A percentile compares a stretch with the other conserved stretches of the same genome.
These are phyloP conservation scores for Cochlearius cochlearius DNA, from an alignment of 2,113 vertebrate species.

Conservation along the genomic window DNA sequence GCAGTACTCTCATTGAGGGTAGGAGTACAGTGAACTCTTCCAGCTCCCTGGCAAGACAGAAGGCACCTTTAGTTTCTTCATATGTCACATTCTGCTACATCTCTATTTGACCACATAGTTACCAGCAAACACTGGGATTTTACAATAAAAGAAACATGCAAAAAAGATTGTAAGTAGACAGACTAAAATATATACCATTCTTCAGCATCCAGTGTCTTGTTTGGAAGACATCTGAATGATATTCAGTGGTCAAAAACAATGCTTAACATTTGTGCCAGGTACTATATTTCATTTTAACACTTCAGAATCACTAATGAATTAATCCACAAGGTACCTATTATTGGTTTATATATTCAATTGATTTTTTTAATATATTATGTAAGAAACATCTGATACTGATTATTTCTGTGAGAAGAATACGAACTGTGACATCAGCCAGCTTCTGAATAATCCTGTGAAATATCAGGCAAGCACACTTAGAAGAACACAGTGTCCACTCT, in stretches of 20 bases:
- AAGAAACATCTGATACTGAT: background rate
- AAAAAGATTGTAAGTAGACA: background rate
- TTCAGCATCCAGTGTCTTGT: background rate
- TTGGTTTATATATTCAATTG: background rate
- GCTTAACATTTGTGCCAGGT: background rate
- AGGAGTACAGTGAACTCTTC: background rate
- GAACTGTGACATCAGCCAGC: background rate
- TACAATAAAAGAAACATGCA: background rate
- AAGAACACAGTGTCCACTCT: background rate
- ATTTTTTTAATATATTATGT: background rate
- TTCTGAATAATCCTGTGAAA: background rate
- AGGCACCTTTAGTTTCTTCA: background rate
- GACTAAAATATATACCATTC: background rate
- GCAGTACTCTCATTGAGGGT: background rate
- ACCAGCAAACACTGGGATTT: background rate
- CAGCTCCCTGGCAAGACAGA: background rate
- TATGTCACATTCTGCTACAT: background rate
- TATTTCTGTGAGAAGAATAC: background rate
- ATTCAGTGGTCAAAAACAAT: background rate
- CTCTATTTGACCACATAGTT: background rate
- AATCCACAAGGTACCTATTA: background rate
- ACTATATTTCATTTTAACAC: background rate
- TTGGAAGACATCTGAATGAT: background rate
- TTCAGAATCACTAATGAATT: background rate
- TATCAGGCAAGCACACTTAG: background rate